Evolutionary conservation across 2,113 vertebrate genomes (phyloP), one percentile per base, ranked within the genome.

Genomic region (Dasyprocta punctata): DNA sequence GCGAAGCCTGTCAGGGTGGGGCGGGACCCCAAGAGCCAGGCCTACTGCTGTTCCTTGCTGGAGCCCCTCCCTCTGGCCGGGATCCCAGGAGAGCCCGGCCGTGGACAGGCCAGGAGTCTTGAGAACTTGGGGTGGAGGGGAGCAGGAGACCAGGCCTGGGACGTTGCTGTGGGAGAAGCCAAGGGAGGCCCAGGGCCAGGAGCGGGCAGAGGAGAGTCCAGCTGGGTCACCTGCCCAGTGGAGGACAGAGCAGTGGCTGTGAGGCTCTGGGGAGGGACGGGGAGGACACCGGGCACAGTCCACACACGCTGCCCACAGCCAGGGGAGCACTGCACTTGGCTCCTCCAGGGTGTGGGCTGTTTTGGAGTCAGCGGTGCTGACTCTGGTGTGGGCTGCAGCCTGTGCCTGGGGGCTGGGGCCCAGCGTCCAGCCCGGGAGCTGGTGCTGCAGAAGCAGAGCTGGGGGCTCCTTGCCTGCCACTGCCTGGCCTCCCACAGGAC

Each of bases 161-260:
- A 7, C 17, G 4, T 30, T 52, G 73, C 41, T 47, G 13, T 77
- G 41, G 52, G 63, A 19, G 36, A 38, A 69, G 33, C 41, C 52
- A 6, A 49, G 24, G 19, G 33, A 61, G 80, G 38, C 6, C 7
- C 0, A 22, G 86, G 6, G 2, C 1, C 1, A 2, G 30, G 24
- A 3, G n/a, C 38, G 20, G 52, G 7, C 8, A 38, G 41, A 1
- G 30, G 7, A 24, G 1, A 30, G 49, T 36, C 49, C 8, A 41
- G 14, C 33, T 9, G 8, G 16, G 36, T 41, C 65, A 38, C 63
- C 52, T 82, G 54, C 49, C 12, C 4, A 33, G 63, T 24, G 28
- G 8, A 26, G 33, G n/a, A 16, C 54, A 38, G 90, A 10, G 2
- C 49, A 17, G 26, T 17, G 38, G 3, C 33, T 17, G 1, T 7